Evolutionary conservation across 2,113 vertebrate species (phyloP), one percentile per base, ranked within the genome.

Genomic region (Alces alces): DNA sequence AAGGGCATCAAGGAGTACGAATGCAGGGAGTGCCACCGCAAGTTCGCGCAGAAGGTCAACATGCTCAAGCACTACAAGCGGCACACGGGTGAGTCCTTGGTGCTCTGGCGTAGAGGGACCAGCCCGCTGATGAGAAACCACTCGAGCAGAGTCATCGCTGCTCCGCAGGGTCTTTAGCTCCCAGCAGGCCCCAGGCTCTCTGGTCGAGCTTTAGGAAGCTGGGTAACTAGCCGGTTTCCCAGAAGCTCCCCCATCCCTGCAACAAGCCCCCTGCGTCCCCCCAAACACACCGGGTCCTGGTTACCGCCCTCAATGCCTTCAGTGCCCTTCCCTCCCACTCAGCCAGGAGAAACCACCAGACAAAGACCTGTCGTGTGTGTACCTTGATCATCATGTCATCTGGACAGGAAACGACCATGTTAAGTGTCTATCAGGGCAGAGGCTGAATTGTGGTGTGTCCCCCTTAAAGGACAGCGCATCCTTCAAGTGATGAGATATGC

Each of bases 11-110:
- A 99, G 95, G 99, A 99, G 95, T 99, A 99, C 0, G 99, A 99
- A 98, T 99, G 99, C 94, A 99, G 99, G 87, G 99, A 99, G 93
- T 99, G 99, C 30, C 99, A 99, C 98, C 99, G 99, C 97, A 99
- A 99, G 98, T 99, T 99, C 80, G 99, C 99, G 8, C 99, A 99
- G 98, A 99, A 99, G 97, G 99, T 99, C 99, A 99, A 99, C 98
- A 99, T 99, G 99, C 99, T 99, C 86, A 99, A 99, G 93, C 99
- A 99, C 98, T 99, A 99, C 98, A 99, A 99, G 98, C 99, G 99
- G 84, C 99, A 99, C 96, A 99, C 99, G 0, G 99, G 99, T 99
- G 96, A 98, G 98, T 78, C 10, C 15, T 0, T 1, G 8, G 57
- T 0, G 33, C 79, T 2, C 17, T 0, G 30, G 47, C 1, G 5